Conservation (phyloP, 2,113 vertebrate species). For the Chloropsis hardwickii region DNA sequence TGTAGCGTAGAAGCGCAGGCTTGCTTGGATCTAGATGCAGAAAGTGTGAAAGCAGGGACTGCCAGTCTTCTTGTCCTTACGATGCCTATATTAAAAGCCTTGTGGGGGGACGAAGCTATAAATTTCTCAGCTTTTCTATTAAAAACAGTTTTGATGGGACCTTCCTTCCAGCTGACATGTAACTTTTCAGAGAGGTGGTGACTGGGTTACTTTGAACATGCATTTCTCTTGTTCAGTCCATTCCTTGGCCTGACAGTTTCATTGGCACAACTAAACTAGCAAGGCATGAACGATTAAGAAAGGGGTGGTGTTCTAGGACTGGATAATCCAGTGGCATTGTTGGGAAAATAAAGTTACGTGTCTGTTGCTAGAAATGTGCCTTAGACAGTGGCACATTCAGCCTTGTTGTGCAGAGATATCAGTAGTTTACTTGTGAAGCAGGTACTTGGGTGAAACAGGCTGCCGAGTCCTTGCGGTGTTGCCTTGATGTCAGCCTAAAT, state of each 20-base stretch:
- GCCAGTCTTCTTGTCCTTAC: neutral
- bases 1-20: neutral
- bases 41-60: neutral
- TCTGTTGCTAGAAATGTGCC: neutral
- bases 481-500: neutral
- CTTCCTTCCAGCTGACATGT: neutral
- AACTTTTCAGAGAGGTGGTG: neutral
- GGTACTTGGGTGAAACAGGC: neutral
- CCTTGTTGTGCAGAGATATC: neutral
- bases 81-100: rapidly evolving
- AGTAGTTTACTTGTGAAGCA: neutral
- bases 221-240: rapidly evolving
- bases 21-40: neutral
- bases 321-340: neutral
- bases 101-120: neutral
- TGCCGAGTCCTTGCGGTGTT: neutral
- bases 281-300: neutral
- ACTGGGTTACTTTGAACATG: neutral
- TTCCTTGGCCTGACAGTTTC: neutral
- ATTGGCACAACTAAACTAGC: neutral
- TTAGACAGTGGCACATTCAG: neutral
- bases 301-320: neutral
- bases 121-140: neutral
- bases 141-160: neutral
- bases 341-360: neutral